Percentiles rank a stretch among this genome's conserved stretches.
Conservation (phyloP, 2,113 vertebrate species). For the Panthera tigris region DNA sequence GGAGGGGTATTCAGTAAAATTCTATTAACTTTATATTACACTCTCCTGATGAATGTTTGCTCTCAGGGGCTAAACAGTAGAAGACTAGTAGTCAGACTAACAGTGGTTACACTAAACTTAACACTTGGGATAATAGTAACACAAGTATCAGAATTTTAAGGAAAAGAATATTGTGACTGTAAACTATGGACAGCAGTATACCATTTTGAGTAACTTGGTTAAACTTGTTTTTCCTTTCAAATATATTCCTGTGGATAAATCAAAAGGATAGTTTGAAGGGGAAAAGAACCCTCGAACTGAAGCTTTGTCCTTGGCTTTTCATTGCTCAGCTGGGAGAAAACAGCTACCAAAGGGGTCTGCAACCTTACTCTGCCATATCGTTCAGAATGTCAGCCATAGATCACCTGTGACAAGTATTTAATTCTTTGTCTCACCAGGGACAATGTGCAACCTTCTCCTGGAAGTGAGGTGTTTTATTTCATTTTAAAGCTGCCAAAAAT, state of each 20-base stretch:
- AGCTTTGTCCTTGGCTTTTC: conserved; percentile 66
- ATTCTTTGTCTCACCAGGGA: conserved; percentile 74
- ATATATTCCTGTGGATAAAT: not conserved
- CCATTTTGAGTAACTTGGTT: not conserved
- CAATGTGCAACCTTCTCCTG: conserved; percentile 64
- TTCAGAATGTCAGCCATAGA: conserved; percentile 72
- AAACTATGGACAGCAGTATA: not conserved
- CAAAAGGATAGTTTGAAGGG: conserved; percentile 15
- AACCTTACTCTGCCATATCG: conserved; percentile 40
- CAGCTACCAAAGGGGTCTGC: conserved; percentile 53
- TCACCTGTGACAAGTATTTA: conserved; percentile 76
- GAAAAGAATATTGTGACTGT: not conserved
- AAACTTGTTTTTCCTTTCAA: conserved; percentile 18
- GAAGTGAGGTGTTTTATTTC: conserved; percentile 64
- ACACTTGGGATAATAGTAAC: not conserved
- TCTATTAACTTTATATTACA: not conserved
- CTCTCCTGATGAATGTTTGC: not conserved
- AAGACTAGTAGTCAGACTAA: not conserved
- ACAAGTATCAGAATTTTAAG: not conserved
- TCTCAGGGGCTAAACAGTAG: not conserved
- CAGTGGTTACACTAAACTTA: not conserved
- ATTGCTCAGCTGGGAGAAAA: conserved; percentile 61
- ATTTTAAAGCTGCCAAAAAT: conserved; percentile 72
- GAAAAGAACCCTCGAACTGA: not conserved
- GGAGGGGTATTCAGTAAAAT: not conserved